Percentiles rank a stretch among this genome's conserved stretches.
Evolutionary conservation across 2,888 invertebrate species (phyloP).

Genomic region (Cosmorhoe ocellata): DNA sequence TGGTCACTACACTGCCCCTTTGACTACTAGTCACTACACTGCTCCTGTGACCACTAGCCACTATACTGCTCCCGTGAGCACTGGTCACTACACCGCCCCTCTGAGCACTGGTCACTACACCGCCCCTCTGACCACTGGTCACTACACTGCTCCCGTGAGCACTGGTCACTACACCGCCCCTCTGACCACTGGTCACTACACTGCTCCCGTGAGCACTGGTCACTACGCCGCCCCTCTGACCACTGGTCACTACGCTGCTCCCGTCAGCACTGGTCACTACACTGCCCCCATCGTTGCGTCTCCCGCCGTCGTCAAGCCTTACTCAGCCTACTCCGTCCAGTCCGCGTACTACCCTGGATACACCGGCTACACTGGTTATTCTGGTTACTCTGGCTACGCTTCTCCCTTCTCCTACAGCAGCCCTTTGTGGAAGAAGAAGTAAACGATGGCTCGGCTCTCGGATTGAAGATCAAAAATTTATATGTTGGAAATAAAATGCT

Average conservation of each 20-base stretch:
- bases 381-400: slow-evolving; percentile 18
- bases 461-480: slow-evolving; percentile 15
- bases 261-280: slow-evolving; percentile 4
- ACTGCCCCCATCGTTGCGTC: slow-evolving; percentile 1
- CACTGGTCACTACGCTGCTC: slow-evolving; percentile 5
- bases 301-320: slow-evolving; percentile 10
- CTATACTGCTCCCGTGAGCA: neutral
- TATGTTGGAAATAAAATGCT: slow-evolving; percentile 10
- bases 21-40: too few species aligned
- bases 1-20: too few species aligned
- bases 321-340: slow-evolving; percentile 17
- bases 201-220: neutral
- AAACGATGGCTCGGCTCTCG: slow-evolving; percentile 12
- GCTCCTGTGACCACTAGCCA: too few species aligned
- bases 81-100: neutral
- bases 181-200: slow-evolving; percentile 1
- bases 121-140: neutral
- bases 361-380: slow-evolving; percentile 18
- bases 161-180: slow-evolving; percentile 7
- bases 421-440: slow-evolving; percentile 27
- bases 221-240: neutral
- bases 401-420: slow-evolving; percentile 10
- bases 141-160: neutral
- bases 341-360: slow-evolving; percentile 25
- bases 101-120: slow-evolving; percentile 6